Conservation (phyloP, 2,113 vertebrate species). For the Ptyas mucosa region DNA sequence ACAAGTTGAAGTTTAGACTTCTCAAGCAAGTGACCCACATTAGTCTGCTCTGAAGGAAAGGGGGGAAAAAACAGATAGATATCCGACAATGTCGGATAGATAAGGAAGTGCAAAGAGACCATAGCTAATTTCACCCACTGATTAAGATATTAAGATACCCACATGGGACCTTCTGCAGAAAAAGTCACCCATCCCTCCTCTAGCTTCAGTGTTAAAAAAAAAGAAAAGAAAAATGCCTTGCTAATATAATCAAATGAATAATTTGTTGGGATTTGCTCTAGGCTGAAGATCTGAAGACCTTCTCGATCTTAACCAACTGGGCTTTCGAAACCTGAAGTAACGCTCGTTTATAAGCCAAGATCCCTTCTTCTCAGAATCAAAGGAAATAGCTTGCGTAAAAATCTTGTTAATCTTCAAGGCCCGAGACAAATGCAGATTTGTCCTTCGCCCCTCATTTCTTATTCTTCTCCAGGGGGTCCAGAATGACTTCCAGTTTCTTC, state of each 20-base stretch:
- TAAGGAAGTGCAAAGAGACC: neutral
- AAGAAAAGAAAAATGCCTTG: neutral
- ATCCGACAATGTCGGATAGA: neutral
- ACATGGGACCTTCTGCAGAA: neutral
- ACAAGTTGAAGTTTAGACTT: neutral
- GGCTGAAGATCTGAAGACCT: neutral
- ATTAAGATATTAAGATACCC: neutral
- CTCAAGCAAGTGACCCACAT: neutral
- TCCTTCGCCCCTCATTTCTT: neutral
- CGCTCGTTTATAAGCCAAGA: neutral
- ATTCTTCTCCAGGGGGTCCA: neutral
- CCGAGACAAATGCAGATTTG: neutral
- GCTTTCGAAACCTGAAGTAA: neutral
- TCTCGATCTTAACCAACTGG: neutral
- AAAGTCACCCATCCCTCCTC: neutral
- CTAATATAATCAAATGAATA: neutral
- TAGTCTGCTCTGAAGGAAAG: neutral
- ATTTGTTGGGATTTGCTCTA: neutral
- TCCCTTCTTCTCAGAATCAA: neutral
- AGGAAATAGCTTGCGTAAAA: neutral
- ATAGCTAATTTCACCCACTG: neutral
- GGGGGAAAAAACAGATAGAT: neutral
- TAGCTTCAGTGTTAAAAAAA: neutral
- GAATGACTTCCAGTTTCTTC: neutral
- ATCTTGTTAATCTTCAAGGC: neutral